Base-by-base conservation (phyloP, 2,888 invertebrate species). In the Pristionchus fissidentatus region DNA sequence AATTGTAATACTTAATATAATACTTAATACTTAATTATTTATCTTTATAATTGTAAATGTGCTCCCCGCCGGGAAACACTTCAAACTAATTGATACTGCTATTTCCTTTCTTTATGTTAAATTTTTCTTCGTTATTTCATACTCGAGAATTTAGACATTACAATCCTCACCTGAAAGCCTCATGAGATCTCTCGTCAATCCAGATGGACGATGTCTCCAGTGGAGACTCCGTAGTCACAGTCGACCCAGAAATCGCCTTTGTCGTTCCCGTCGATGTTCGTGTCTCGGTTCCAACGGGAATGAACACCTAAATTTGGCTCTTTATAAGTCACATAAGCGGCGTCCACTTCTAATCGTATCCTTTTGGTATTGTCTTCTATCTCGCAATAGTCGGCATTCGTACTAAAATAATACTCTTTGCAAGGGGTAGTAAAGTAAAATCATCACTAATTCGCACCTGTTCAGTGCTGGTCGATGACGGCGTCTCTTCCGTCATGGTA, bases 261-360 rank as follows among this genome's bases (percentile, higher is more conserved):
- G 57, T n/a, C 8, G 43, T n/a, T 5, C 10, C 29, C 29, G 80
- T 80, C n/a, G 80, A 32, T n/a, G 29, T 57, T 29, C 60, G 57
- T 2, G 55, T 60, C 13, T 32, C 57, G 22, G 80, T 80, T 0
- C 80, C 80, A 26, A 80, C 29, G 13, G 80, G 80, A 35, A 80
- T 80, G 43, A 60, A 80, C 19, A 60, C 60, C 80, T 80, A 77
- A 5, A 3, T 52, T 19, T 32, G 22, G 55, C 8, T 46, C 22
- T 8, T 73, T 41, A n/a, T 41, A 15, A 55, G 4, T 55, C 55
- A 13, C 55, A 55, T 55, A 15, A 22, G 15, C 4, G n/a, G 22
- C 55, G 4, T 22, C 1, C 22, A 1, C 26, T 55, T 55, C 22
- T 55, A 0, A 10, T 52, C 3, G 52, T 26, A 22, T 55, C 1